These are phyloP conservation scores for Anticlea derivata DNA, from an alignment of 2,888 invertebrate genomes.

Conservation along the genomic window DNA sequence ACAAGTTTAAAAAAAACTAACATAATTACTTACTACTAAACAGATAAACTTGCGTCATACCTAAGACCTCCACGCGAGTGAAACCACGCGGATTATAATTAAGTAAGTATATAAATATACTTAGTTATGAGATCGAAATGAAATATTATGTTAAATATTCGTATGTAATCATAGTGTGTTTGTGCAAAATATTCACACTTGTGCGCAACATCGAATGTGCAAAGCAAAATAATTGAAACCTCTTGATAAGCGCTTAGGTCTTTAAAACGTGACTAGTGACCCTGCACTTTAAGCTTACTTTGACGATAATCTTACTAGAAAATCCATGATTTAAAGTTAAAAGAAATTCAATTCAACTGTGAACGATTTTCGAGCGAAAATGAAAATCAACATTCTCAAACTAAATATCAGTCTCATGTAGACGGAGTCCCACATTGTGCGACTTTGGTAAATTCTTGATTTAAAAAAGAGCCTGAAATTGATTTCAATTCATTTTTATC, in stretches of 20 bases:
- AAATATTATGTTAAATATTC: slow-evolving; percentile 15
- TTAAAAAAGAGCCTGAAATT: too few species aligned
- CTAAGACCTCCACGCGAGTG: too few species aligned
- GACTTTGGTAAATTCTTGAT: slow-evolving; percentile 32
- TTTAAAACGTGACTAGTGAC: slow-evolving; percentile 42
- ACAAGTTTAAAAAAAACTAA: too few species aligned
- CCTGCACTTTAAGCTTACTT: slow-evolving; percentile 41
- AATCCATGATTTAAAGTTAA: too few species aligned
- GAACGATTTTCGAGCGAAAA: slow-evolving; percentile 6
- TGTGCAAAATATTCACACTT: slow-evolving; percentile 33
- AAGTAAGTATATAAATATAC: background rate
- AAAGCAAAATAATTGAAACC: slow-evolving; percentile 12
- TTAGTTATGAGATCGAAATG: slow-evolving; percentile 15
- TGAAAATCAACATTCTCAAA: slow-evolving; percentile 37
- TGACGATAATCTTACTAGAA: slow-evolving; percentile 4
- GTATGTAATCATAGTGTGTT: slow-evolving; percentile 2
- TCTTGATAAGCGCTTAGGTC: slow-evolving; percentile 17
- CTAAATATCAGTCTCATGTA: slow-evolving; percentile 55
- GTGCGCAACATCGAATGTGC: slow-evolving; percentile 26
- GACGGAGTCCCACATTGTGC: slow-evolving; percentile 42
- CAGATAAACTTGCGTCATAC: too few species aligned
- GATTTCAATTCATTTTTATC: background rate
- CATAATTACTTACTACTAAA: too few species aligned
- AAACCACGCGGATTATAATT: too few species aligned
- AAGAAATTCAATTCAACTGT: too few species aligned